Evolutionary conservation across 2,113 vertebrate genomes (phyloP), one percentile per base, ranked within the genome.

Genomic region (Amblyopsis rosae): DNA sequence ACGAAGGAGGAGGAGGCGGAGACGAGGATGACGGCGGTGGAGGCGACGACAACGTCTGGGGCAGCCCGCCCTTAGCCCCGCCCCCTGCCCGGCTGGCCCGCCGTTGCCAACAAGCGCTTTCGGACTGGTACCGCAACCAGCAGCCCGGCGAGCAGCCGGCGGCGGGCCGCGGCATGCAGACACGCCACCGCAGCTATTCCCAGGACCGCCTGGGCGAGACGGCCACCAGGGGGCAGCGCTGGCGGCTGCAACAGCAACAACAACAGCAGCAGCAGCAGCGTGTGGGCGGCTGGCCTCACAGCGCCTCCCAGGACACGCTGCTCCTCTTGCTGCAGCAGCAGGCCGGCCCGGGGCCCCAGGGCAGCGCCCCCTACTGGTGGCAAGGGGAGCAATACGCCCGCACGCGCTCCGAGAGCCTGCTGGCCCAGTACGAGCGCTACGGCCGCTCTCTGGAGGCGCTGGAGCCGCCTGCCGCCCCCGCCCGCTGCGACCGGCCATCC

Each of bases 281-380:
- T 54, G 13, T 85, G 0, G 93, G 88, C 0, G 93, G 87, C 0
- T 96, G 95, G 95, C 94, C 95, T 0, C 96, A 97, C 85, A 97
- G 96, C 65, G 94, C 95, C 63, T 98, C 97, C 10, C 96, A 99
- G 81, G 96, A 97, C 83, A 95, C 96, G 5, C 83, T 98, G 69
- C 86, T 96, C 73, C 82, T 95, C 70, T 91, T 90, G 45, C 35
- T 41, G 7, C 35, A 41, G 72, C 93, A 89, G 91, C 88, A 88
- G 79, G 84, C 88, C 0, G 87, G 88, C 49, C 76, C 83, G 0
- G 87, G 82, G 16, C 82, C 81, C 1, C 84, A 89, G 0, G 77
- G 79, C 26, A 26, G 26, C 0, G 92, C 92, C 49, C 88, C 88
- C 51, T 77, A 86, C 69, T 89, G 90, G 86, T 61, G 81, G 9